Evolutionary conservation across 2,888 invertebrate species (phyloP), one percentile per base, ranked within the genome.

Genomic region (Trichogramma evanescens): DNA sequence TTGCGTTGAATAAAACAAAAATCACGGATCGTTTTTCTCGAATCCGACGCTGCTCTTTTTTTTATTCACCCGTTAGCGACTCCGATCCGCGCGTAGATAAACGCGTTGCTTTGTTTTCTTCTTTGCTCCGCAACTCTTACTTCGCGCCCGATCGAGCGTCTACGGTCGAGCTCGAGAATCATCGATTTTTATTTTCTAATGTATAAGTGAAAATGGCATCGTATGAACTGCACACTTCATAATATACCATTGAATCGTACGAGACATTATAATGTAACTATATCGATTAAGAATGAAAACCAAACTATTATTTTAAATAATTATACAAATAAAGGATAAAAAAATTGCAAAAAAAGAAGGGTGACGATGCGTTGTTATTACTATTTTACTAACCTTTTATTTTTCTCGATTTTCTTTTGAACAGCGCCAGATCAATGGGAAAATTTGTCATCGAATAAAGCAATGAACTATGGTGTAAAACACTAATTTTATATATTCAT

Each of bases 401-500:
- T 26, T 0, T 26, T 26, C 3, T 26, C 26, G 26, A 2, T 26
- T 26, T 2, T 2, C 26, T 26, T 26, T 3, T 26, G 2, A 3
- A 26, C 26, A 26, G 26, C 13, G 2, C 13, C 13, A 13, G 13
- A 13, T 13, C 26, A 26, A 26, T 26, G 26, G 26, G 26, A 2
- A 26, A 26, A 26, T 61, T 63, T 26, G 26, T 26, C 26, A 26
- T 26, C 52, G n/a, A 52, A 61, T 26, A 68, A 55, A 67, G 63
- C 68, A 66, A 67, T 64, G 64, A 59, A 66, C 63, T 71, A 65
- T 70, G 70, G 72, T 76, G 74, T 76, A 76, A 77, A 77, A 77
- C 77, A 76, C 76, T 76, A 74, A 76, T 75, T 73, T 74, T 68
- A 74, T 75, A 75, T 77, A 77, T 77, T 77, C 74, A 74, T 77